Evolutionary conservation across 2,888 invertebrate species (phyloP).

Genomic region (Cheilosia scutellata): DNA sequence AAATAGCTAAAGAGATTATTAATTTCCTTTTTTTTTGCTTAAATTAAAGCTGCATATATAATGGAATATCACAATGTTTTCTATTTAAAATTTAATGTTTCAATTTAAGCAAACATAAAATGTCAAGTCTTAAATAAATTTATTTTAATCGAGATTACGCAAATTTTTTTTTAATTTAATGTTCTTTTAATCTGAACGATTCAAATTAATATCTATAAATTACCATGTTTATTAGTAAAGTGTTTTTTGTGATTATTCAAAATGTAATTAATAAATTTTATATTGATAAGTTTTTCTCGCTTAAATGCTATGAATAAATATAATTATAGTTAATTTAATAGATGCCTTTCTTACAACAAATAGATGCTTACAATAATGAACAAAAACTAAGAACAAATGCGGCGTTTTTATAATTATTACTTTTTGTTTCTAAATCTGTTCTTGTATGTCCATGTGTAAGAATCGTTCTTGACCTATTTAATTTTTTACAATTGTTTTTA

Average conservation of each 20-base stretch:
- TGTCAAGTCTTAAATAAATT: conserved; percentile 6
- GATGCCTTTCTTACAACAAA: conserved; percentile 43
- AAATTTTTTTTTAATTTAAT: not conserved
- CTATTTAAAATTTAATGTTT: conserved; percentile 24
- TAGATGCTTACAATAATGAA: conserved; percentile 53
- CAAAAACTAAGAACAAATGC: conserved; percentile 40
- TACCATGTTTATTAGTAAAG: conserved; percentile 43
- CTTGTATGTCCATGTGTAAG: conserved; percentile 80
- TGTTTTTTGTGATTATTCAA: not conserved
- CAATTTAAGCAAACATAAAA: conserved; percentile 17
- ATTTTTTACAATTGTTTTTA: conserved; percentile 15
- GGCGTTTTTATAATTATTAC: conserved; percentile 8
- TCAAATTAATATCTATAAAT: conserved; percentile 37
- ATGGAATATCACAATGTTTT: conserved; percentile 71
- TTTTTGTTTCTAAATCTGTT: conserved; percentile 50
- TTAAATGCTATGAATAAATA: conserved; percentile 64
- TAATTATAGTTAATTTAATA: conserved; percentile 48
- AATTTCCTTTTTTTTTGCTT: conserved; percentile 14
- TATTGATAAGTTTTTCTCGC: conserved; percentile 14
- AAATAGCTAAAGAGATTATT: conserved; percentile 20
- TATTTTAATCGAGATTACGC: conserved; percentile 43
- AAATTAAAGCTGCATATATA: conserved; percentile 52
- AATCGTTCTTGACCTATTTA: conserved; percentile 81
- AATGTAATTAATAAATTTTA: conserved; percentile 20
- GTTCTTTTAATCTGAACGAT: conserved; percentile 12